Conservation (phyloP, 2,888 invertebrate genomes). For the Microctonus aethiopoides region DNA sequence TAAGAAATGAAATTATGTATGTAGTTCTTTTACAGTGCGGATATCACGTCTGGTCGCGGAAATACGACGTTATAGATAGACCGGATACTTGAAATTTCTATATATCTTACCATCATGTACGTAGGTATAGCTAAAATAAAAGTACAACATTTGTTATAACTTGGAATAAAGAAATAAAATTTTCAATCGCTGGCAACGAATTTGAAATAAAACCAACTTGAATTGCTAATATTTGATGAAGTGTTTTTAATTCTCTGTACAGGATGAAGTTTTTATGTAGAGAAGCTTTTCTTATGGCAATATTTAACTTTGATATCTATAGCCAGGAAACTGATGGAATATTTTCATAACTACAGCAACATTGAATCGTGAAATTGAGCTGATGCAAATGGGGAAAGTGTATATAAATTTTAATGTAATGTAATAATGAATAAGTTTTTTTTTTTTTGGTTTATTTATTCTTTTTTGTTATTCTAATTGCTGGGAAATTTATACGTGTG, state of each 20-base stretch:
- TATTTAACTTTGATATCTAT: background rate
- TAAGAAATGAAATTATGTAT: slow-evolving; percentile 6
- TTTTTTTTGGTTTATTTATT: too few species aligned
- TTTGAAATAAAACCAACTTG: too few species aligned
- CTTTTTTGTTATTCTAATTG: too few species aligned
- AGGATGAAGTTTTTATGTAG: background rate
- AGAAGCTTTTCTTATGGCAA: background rate
- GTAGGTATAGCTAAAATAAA: background rate
- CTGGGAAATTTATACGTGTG: too few species aligned
- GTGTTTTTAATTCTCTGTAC: background rate
- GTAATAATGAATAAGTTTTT: too few species aligned
- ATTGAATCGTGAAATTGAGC: too few species aligned
- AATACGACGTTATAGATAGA: background rate
- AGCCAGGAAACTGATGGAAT: background rate
- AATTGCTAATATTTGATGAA: background rate
- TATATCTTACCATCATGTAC: background rate
- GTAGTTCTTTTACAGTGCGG: background rate
- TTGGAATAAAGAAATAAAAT: background rate
- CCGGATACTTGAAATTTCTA: background rate
- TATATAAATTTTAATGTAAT: too few species aligned
- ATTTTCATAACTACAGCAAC: background rate
- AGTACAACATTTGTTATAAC: background rate
- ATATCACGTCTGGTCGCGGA: slow-evolving; percentile 1
- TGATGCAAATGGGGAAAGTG: too few species aligned
- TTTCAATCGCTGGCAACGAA: too few species aligned